A percentile compares a stretch with the other conserved stretches of the same genome.
Conservation (phyloP, 1,140 invertebrate species). For the Drosophila teissieri region DNA sequence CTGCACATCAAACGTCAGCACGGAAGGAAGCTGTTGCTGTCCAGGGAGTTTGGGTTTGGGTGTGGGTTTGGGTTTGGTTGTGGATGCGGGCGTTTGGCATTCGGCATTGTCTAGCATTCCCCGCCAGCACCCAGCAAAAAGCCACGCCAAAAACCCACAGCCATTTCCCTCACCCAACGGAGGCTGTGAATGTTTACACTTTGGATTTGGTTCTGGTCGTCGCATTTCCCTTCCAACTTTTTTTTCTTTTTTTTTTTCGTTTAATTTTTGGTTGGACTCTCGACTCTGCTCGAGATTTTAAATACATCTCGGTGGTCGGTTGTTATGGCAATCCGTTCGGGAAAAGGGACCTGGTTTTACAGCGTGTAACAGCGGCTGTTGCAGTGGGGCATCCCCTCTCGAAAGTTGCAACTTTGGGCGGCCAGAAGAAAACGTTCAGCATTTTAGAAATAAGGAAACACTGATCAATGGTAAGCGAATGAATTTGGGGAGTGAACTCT, state of each 20-base stretch:
- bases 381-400: conserved; percentile 23
- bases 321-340: conserved; percentile 68
- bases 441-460: no score
- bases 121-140: conserved; percentile 1
- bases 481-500: no score
- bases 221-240: conserved; percentile 37
- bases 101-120: conserved; percentile 36
- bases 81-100: conserved; percentile 18
- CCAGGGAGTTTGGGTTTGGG: not conserved
- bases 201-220: conserved; percentile 75
- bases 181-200: conserved; percentile 82
- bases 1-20: conserved; percentile 79
- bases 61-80: not conserved
- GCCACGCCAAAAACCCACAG: no score
- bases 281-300: conserved; percentile 51
- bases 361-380: conserved; percentile 65
- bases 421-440: not conserved
- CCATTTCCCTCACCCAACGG: conserved; percentile 25
- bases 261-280: conserved; percentile 30
- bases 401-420: conserved; percentile 1
- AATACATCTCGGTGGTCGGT: conserved; percentile 76
- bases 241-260: conserved; percentile 35
- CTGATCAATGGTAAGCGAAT: not conserved
- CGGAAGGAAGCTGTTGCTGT: conserved; percentile 76
- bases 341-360: conserved; percentile 1